phyloP scores from a whole-genome alignment of 2,113 vertebrate genomes.

The Nematolebias whitei region DNA sequence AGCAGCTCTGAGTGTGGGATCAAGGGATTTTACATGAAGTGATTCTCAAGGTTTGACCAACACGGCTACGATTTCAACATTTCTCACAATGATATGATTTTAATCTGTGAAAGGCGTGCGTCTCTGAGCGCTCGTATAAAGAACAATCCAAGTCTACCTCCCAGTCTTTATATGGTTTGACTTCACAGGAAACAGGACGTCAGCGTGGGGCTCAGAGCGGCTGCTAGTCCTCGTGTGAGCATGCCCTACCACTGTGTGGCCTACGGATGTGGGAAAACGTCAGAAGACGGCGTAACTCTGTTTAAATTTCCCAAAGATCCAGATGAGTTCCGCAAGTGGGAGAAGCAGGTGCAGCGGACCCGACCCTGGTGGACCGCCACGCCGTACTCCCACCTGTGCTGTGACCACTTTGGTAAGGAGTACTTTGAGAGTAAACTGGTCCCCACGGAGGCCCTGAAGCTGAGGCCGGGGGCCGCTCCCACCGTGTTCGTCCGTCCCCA shows the following conservation, averaged over 20 bases:
- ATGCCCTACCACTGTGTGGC: constrained; percentile 80
- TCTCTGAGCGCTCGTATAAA: too few species aligned
- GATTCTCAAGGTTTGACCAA: too few species aligned
- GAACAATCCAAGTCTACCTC: too few species aligned
- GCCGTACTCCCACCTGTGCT: constrained; percentile 74
- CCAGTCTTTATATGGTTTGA: background rate
- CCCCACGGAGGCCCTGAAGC: constrained; percentile 44
- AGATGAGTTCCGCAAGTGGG: constrained; percentile 76
- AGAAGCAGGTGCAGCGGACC: constrained; percentile 80
- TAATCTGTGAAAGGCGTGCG: too few species aligned
- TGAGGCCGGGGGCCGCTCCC: constrained; percentile 74
- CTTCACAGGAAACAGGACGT: background rate
- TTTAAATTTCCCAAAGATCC: constrained; percentile 80
- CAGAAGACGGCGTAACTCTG: constrained; percentile 69
- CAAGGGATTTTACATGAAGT: too few species aligned
- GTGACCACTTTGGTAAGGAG: constrained; percentile 80
- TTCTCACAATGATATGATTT: too few species aligned
- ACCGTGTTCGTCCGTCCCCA: constrained; percentile 76
- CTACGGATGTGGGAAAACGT: constrained; percentile 77
- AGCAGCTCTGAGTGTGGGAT: too few species aligned
- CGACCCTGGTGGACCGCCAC: constrained; percentile 71
- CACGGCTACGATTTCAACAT: too few species aligned
- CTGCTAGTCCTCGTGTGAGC: background rate
- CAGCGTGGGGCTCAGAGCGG: background rate
- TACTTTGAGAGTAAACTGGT: constrained; percentile 71